Conservation (phyloP, 2,113 vertebrate species). For the Pedetes capensis region DNA sequence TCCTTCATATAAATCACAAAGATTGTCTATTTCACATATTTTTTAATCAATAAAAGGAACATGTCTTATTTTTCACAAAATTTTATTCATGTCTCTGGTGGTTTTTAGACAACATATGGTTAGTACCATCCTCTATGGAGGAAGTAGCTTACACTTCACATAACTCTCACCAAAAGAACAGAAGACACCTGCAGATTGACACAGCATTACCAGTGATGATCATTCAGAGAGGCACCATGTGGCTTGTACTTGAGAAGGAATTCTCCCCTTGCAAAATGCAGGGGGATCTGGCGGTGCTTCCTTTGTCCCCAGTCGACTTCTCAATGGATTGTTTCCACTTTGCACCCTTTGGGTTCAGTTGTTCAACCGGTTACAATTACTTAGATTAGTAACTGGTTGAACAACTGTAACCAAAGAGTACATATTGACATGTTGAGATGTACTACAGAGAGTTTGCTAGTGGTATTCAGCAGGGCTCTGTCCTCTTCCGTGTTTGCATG, state of each 20-base stretch:
- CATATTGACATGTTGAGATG: slow-evolving; percentile 54
- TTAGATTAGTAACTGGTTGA: slow-evolving; percentile 76
- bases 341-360: slow-evolving; percentile 75
- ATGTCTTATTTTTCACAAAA: neutral
- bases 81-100: slow-evolving; percentile 37
- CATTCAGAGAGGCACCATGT: neutral
- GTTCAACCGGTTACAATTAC: slow-evolving; percentile 74
- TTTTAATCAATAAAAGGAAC: slow-evolving; percentile 40
- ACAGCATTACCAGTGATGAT: neutral
- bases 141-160: neutral
- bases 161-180: neutral
- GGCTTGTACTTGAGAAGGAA: neutral
- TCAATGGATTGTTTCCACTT: slow-evolving; percentile 67
- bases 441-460: slow-evolving; percentile 44
- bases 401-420: slow-evolving; percentile 78
- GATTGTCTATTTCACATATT: neutral
- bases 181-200: neutral
- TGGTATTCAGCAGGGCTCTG: slow-evolving; percentile 34
- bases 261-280: slow-evolving; percentile 14
- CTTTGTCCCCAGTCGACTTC: slow-evolving; percentile 47
- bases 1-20: neutral
- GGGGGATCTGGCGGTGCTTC: neutral
- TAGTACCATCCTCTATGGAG: neutral
- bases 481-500: slow-evolving; percentile 60
- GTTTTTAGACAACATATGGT: slow-evolving; percentile 17